Base-by-base conservation (phyloP, 2,888 invertebrate species). In the Lithophane semibrunnea region DNA sequence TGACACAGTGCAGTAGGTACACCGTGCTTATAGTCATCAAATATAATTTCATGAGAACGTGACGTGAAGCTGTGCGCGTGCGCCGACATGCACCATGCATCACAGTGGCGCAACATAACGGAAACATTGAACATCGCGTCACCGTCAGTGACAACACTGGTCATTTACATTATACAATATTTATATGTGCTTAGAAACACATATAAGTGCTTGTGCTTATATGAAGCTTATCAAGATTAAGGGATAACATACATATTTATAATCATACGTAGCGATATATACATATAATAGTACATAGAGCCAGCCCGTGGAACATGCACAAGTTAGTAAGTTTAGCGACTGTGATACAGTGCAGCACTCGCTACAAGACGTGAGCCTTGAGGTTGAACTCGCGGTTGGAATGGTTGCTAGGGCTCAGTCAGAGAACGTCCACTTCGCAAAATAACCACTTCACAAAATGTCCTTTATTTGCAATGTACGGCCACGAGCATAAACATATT, bases 41-140 rank as follows among this genome's bases (percentile, higher is more conserved):
- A 54, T 56, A 56, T 10, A 12, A 29, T 12, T 54, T 16, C 5
- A 56, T 24, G n/a, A 18, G 16, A 7, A 21, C 13, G 10, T 37
- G 4, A 8, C 4, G 24, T 49, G 63, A 64, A 79, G 52, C 79
- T 76, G 88, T 68, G 82, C 47, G 73, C 66, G 68, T 16, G 82
- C 73, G 65, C 29, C 13, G 42, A 66, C 87, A 79, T 87, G 82
- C 85, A 47, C 49, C 86, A 70, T 86, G 86, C 86, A 79, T 12
- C 58, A 29, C 37, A 60, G 37, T 64, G 78, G 70, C 85, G 82
- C 78, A 71, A 76, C 85, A 79, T 37, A 71, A 77, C 56, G 3
- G n/a, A 37, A 49, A 74, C 58, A 56, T 70, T 21, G 13, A 16
- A 63, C 58, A 10, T 2, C 61, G 44, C n/a, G 54, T 1, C 52